Percentiles rank a stretch among this genome's conserved stretches.
These are phyloP conservation scores for Rotaria magnacalcarata DNA, from an alignment of 2,888 invertebrate genomes.

Conservation along the genomic window DNA sequence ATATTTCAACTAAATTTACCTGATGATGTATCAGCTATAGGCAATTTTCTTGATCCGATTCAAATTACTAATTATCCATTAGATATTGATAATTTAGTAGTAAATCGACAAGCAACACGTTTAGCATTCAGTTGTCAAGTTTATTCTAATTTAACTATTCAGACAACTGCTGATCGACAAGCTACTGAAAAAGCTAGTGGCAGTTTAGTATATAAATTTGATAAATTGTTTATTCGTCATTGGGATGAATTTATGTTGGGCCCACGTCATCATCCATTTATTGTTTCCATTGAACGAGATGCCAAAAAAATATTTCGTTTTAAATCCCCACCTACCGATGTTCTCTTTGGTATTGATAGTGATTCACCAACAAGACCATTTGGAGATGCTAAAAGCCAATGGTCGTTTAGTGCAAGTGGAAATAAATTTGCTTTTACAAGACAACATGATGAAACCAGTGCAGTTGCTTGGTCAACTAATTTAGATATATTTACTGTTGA, in stretches of 20 bases:
- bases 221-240: constrained; percentile 20
- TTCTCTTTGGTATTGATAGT: not conserved
- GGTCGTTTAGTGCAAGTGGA: constrained; percentile 11
- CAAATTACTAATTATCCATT: not conserved
- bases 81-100: not conserved
- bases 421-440: constrained; percentile 2
- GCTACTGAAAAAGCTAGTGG: not conserved
- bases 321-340: not conserved
- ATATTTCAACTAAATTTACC: not conserved
- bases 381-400: not conserved
- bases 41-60: constrained; percentile 1
- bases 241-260: constrained; percentile 15
- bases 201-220: constrained; percentile 5
- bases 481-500: not conserved
- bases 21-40: not conserved
- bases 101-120: not conserved
- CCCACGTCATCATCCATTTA: not conserved
- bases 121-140: not conserved
- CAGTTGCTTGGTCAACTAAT: constrained; percentile 14
- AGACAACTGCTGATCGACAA: not conserved
- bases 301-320: not conserved
- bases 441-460: constrained; percentile 10
- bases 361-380: constrained; percentile 1
- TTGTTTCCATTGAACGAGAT: not conserved
- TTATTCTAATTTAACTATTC: not conserved